Base-by-base conservation (phyloP, 2,113 vertebrate species). In the Chaenocephalus aceratus region DNA sequence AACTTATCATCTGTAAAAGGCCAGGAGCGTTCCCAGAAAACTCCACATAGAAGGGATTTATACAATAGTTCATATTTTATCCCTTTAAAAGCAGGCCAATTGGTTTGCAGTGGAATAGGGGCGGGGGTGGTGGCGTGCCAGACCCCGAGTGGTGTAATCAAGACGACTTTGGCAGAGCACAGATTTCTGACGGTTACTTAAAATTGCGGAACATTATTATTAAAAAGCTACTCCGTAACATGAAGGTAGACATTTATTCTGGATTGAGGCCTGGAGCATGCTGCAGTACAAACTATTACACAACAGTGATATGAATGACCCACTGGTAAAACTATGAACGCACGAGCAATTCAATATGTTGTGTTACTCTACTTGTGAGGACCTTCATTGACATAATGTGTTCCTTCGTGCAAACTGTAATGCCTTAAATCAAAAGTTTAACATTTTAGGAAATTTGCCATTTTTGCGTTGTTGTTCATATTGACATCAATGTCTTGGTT, bases 151-250 rank as follows among this genome's bases (percentile, higher is more conserved):
- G 88, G 67, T 58, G 74, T 86, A 89, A 92, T 93, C 85, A 91
- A 65, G 52, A 75, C 41, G 48, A 56, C 18, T 59, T 79, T 93
- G 90, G 89, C 92, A 88, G 77, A 60, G 72, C 48, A 34, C 16
- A 51, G 69, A 49, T 77, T 90, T 89, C 82, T 93, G 80, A 84
- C 79, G 76, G 86, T 86, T 93, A 80, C 88, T 90, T 88, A 74
- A 90, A 92, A 89, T 84, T 85, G 63, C 75, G 34, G 82, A 86
- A 79, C 76, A 93, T 91, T 91, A 65, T 88, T 86, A 94, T 93
- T 92, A 81, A 86, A 86, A 83, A 85, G 75, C 79, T 78, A 70
- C 65, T 86, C 57, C 72, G 71, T 77, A 83, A 73, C 65, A 65
- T 61, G 56, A 76, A 79, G 72, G 79, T 83, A 48, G 82, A 77